Percentiles rank a stretch among this genome's conserved stretches.
Evolutionary conservation across 2,797 vertebrate genomes (phyloP).

Genomic region (Betta splendens): DNA sequence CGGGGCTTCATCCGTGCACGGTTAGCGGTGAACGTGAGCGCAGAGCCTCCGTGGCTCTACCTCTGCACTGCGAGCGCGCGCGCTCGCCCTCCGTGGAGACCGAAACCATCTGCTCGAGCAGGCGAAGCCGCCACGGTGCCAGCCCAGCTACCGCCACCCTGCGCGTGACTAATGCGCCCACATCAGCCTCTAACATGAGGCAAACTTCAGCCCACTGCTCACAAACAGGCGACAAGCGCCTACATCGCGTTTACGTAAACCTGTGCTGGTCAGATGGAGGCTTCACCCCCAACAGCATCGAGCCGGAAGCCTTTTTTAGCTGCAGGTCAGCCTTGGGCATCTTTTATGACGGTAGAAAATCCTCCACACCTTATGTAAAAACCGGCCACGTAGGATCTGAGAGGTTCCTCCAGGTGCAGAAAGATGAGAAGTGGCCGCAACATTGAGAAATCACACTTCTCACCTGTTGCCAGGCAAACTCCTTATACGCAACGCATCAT

Average conservation of each 20-base stretch:
- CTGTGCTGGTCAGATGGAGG: background rate
- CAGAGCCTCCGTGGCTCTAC: slow-evolving; percentile 35
- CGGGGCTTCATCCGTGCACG: slow-evolving; percentile 2
- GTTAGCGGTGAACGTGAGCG: no score
- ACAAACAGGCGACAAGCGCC: slow-evolving; percentile 10
- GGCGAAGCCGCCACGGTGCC: slow-evolving; percentile 45
- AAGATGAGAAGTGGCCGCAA: slow-evolving; percentile 1
- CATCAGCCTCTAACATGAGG: slow-evolving; percentile 50
- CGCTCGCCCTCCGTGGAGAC: slow-evolving; percentile 20
- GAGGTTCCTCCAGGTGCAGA: slow-evolving; percentile 4
- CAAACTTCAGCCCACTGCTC: slow-evolving; percentile 28
- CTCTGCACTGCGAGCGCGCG: slow-evolving; percentile 7
- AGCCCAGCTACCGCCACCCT: slow-evolving; percentile 22
- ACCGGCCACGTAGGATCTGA: slow-evolving; percentile 21
- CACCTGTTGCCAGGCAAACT: slow-evolving; percentile 76
- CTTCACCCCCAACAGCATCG: slow-evolving; percentile 34
- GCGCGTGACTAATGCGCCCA: slow-evolving; percentile 54
- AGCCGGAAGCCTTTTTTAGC: slow-evolving; percentile 36
- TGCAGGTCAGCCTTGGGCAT: slow-evolving; percentile 49
- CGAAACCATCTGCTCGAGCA: slow-evolving; percentile 68
- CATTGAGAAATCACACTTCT: slow-evolving; percentile 45
- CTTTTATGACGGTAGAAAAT: slow-evolving; percentile 50
- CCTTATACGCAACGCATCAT: slow-evolving; percentile 64
- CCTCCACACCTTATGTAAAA: slow-evolving; percentile 35
- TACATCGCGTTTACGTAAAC: background rate